Base-by-base conservation (phyloP, 1,140 invertebrate species). In the Penaeus vannamei region DNA sequence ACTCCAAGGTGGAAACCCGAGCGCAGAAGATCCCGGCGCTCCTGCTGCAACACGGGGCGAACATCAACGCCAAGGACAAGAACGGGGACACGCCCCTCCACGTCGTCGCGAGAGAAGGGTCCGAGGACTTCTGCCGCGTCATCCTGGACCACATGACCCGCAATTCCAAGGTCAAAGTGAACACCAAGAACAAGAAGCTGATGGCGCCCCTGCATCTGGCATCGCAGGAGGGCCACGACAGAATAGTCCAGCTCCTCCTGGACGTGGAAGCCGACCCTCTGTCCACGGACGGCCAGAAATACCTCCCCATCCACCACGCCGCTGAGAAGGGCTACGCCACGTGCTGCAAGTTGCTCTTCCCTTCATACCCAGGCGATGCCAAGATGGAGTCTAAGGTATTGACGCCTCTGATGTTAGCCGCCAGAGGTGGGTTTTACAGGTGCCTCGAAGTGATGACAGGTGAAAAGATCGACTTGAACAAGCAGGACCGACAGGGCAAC, bases 241-340 rank as follows among this genome's bases (percentile, higher is more conserved):
- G 46, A n/a, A 62, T 77, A 23, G 36, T 80, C 2, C 42, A 86
- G 29, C 59, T 86, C 29, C 72, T 86, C 7, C 72, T 86, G 0
- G n/a, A 72, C n/a, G 53, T 42, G 46, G 85, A 36, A 80, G 76
- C 85, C n/a, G 36, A 79, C 26, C 59, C 85, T 0, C 36, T 23
- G 46, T 22, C 42, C 23, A 64, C 61, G 66, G 85, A 86, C 23
- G 8, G 29, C 60, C 19, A 32, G n/a, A 61, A n/a, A 36, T 86
- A 62, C 53, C 36, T 86, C 42, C 85, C 85, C n/a, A 23, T 86
- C 59, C 85, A 86, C 77, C 62, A 86, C 66, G 85, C 85, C 46
- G 76, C 61, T 14, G 77, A 80, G 1, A 64, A 62, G n/a, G 85
- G 85, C 17, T 64, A 62, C 29, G 19, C 2, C 20, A n/a, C 32